Evolutionary conservation across 1,140 invertebrate species (phyloP), one percentile per base, ranked within the genome.

Genomic region (Pantala flavescens): DNA sequence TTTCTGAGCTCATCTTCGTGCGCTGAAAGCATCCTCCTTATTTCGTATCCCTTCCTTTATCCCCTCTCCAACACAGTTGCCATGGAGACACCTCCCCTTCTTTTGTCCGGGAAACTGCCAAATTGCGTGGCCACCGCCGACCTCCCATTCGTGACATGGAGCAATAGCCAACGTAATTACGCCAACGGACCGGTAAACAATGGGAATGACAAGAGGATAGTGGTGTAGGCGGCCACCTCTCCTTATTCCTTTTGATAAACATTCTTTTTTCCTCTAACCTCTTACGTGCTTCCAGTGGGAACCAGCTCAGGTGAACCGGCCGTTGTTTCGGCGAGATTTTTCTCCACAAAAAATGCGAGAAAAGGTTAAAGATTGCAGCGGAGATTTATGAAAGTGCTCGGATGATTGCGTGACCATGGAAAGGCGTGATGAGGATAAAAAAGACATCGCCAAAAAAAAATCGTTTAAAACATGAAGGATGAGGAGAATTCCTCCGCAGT

Each of bases 21-120:
- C 49, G 14, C n/a, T 19, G 16, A 21, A 63, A 16, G 16, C n/a
- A 19, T 63, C 49, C 49, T 21, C 49, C 49, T 63, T 63, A 63
- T 21, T 16, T 63, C 49, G 16, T 63, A 16, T 21, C n/a, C 49
- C 16, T 63, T 12, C 49, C n/a, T 19, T 21, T 63, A 16, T 63
- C 49, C 49, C 49, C 49, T 63, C 49, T 63, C 49, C 49, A 63
- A 19, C 49, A 63, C 49, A 63, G 49, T 63, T 63, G 49, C 49
- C 49, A 63, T 63, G 49, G 49, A 63, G 49, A 63, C 49, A 63
- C 49, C 49, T 19, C 49, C 49, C 49, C 12, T 19, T 12, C 12
- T 21, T 63, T 21, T 3, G 1, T 14, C 49, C 1, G 49, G 49
- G 49, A 21, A 21, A 63, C 49, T 21, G n/a, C n/a, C 49, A 63